Evolutionary conservation across 2,888 invertebrate genomes (phyloP), one percentile per base, ranked within the genome.

Genomic region (Bruchidius siliquastri): DNA sequence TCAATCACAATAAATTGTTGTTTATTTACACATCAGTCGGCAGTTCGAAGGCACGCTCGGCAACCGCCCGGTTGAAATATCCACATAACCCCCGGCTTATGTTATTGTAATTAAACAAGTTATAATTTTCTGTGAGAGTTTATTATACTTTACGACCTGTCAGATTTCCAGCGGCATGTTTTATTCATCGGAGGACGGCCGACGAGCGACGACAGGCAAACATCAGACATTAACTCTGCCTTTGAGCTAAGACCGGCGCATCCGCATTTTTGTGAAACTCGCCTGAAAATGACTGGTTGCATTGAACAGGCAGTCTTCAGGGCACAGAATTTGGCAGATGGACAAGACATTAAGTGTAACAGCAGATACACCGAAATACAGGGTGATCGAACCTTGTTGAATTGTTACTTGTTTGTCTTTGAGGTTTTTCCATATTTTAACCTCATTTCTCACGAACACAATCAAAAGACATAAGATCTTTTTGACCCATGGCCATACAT

Each of bases 21-120:
- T 49, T 49, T 49, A 49, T 49, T 49, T 49, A 49, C 49, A 49
- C 49, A 49, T 49, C 49, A 49, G 49, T 13, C 49, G 49, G 49
- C 18, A 49, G 49, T 13, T 49, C 13, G 49, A 4, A 49, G 49
- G 49, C 49, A 49, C 49, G 49, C 18, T 49, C 49, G n/a, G n/a
- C n/a, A n/a, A n/a, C n/a, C n/a, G 49, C 49, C 70, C 72, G 73
- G 71, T 75, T 73, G 74, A 75, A 77, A 77, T 76, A 78, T 75
- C 71, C 69, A 75, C 67, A 67, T 49, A 49, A 49, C 49, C 49
- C 1, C 10, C 69, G 72, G 76, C 74, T 76, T 77, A 75, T 77
- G 77, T 78, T 77, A 75, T 77, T 78, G 75, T 78, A 78, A 78
- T 78, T 76, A 77, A 74, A 73, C 72, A 74, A 72, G 74, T 72